phyloP scores from a whole-genome alignment of 2,113 vertebrate species.

The Crotalus viridis region DNA sequence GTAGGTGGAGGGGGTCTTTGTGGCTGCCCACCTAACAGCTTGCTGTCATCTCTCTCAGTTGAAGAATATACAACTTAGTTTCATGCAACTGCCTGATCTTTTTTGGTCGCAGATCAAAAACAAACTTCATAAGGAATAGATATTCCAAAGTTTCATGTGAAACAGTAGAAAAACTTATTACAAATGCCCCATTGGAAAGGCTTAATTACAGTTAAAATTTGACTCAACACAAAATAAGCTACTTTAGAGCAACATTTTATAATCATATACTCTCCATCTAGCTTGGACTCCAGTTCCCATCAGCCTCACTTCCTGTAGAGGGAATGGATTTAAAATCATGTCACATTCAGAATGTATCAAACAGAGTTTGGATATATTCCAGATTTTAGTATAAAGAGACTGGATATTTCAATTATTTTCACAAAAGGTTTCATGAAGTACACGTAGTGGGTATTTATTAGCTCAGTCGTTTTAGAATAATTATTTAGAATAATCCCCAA shows the following conservation, averaged over 20 bases:
- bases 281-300: background rate
- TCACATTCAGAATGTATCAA: background rate
- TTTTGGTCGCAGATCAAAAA: background rate
- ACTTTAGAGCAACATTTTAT: background rate
- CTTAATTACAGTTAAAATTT: conserved; percentile 19
- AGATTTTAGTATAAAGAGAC: background rate
- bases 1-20: background rate
- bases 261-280: background rate
- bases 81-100: background rate
- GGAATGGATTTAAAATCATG: background rate
- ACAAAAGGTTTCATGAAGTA: background rate
- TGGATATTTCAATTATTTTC: background rate
- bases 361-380: background rate
- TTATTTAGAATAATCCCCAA: too few relatives aligned
- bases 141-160: conserved; percentile 3
- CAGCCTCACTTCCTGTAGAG: background rate
- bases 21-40: background rate
- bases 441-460: background rate
- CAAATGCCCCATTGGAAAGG: background rate
- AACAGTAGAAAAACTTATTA: conserved; percentile 28
- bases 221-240: background rate
- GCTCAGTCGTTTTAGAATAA: background rate
- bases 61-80: background rate
- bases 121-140: background rate
- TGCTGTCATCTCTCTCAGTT: background rate